Evolutionary conservation across 2,888 invertebrate species (phyloP).

Genomic region (Volucella bombylans): DNA sequence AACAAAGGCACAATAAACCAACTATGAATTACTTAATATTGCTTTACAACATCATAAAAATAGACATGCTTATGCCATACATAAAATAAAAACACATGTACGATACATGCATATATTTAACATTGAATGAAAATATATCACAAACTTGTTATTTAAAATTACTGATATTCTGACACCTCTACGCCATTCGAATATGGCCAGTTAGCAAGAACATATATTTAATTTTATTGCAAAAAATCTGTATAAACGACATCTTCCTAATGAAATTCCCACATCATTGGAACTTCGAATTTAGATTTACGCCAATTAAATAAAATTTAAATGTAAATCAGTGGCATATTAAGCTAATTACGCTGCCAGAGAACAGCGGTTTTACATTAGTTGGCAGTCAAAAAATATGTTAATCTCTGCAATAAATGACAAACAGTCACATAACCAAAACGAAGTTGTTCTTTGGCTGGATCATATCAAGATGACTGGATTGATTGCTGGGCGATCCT

Average conservation of each 20-base stretch:
- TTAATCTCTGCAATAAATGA: slow-evolving; percentile 69
- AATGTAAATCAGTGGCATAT: slow-evolving; percentile 74
- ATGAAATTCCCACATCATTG: slow-evolving; percentile 68
- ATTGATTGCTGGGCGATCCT: slow-evolving; percentile 61
- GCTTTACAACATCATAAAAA: no score
- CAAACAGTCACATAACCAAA: slow-evolving; percentile 64
- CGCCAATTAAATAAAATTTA: slow-evolving; percentile 65
- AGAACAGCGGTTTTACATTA: slow-evolving; percentile 72
- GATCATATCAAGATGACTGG: slow-evolving; percentile 64
- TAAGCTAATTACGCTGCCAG: slow-evolving; percentile 68
- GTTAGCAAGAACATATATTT: slow-evolving; percentile 44
- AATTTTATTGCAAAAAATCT: slow-evolving; percentile 54
- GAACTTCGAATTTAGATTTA: slow-evolving; percentile 55
- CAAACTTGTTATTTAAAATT: slow-evolving; percentile 31
- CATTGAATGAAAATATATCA: no score
- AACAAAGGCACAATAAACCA: no score
- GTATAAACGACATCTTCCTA: slow-evolving; percentile 62
- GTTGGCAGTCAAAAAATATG: slow-evolving; percentile 69
- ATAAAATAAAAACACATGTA: neutral
- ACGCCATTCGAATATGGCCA: slow-evolving; percentile 49
- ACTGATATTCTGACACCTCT: slow-evolving; percentile 50
- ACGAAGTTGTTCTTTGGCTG: slow-evolving; percentile 15
- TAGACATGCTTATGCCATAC: no score
- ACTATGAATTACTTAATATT: no score
- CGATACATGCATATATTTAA: neutral